Percentiles rank a stretch among this genome's conserved stretches.
phyloP scores from a whole-genome alignment of 2,797 vertebrate species.

The Calcarius lapponicus region DNA sequence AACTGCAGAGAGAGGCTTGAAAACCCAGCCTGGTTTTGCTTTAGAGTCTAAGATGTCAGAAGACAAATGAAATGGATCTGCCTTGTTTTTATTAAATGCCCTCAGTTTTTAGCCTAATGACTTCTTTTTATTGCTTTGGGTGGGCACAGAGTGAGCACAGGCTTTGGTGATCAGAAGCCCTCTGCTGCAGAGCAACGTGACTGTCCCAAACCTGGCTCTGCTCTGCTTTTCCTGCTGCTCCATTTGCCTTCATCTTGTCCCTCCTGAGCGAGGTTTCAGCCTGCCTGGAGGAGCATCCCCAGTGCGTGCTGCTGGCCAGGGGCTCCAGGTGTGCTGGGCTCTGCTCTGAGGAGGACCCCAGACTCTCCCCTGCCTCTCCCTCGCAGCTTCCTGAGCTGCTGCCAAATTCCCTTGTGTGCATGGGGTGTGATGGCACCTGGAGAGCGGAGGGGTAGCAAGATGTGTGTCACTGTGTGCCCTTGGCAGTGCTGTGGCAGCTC shows the following conservation, averaged over 20 bases:
- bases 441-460: not conserved
- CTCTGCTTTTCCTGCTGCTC: not conserved
- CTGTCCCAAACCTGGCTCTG: not conserved
- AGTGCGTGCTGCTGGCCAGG: accelerated
- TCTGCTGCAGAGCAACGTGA: accelerated
- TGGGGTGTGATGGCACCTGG: not conserved
- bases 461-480: accelerated
- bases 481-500: not conserved
- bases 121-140: not conserved
- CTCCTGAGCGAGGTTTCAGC: accelerated
- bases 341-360: not conserved
- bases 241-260: not conserved
- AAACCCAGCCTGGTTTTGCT: not conserved
- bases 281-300: not conserved
- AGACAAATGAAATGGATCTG: not conserved
- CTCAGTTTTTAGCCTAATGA: not conserved
- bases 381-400: not conserved
- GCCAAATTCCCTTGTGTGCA: not conserved
- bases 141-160: not conserved
- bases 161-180: not conserved
- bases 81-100: not conserved
- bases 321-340: not conserved
- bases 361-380: not conserved
- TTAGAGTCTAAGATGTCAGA: not conserved
- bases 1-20: not conserved